Base-by-base conservation (phyloP, 2,797 vertebrate species). In the Alfaro cultratus region DNA sequence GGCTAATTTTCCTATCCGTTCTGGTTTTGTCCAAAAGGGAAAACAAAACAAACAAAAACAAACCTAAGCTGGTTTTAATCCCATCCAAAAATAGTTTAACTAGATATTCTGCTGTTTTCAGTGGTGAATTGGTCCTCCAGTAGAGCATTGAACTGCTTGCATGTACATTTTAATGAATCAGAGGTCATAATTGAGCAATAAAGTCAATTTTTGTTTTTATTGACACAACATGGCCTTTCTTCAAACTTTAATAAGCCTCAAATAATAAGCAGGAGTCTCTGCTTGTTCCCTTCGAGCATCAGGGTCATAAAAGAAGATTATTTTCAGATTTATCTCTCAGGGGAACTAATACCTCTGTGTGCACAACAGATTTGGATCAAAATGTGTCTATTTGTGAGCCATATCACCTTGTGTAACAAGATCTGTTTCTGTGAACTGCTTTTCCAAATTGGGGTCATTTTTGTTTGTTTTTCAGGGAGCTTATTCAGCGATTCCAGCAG, bases 401-500 rank as follows among this genome's bases (percentile, higher is more conserved):
- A 34, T 31, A 51, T 43, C 8, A 15, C 5, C 13, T 76, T 76
- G 60, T 36, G 2, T 3, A 43, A 21, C 11, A 75, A 68, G 71
- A 71, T 45, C 1, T 51, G 55, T 15, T 64, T 6, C 34, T 16
- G 71, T 64, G 1, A 84, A n/a, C 26, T 46, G 4, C 18, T 46
- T 81, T 71, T 77, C 12, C 0, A 74, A 31, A 74, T 34, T 41
- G 62, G 43, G 1, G 70, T 45, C 75, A 18, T 93, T 57, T 72
- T 41, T 67, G 51, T 18, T 64, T 21, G n/a, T 43, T 0, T 94
- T 75, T 5, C 87, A 99, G 98, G 97, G 94, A 41, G 88, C 91
- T 23, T 95, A 97, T 80, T 75, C 95, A 0, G 0, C 97, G 21
- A 15, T 93, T 74, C 78, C 87, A 57, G 3, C 13, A n/a, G 0